A percentile compares a stretch with the other conserved stretches of the same genome.
phyloP scores from a whole-genome alignment of 1,140 invertebrate species.

The Myzus persicae region DNA sequence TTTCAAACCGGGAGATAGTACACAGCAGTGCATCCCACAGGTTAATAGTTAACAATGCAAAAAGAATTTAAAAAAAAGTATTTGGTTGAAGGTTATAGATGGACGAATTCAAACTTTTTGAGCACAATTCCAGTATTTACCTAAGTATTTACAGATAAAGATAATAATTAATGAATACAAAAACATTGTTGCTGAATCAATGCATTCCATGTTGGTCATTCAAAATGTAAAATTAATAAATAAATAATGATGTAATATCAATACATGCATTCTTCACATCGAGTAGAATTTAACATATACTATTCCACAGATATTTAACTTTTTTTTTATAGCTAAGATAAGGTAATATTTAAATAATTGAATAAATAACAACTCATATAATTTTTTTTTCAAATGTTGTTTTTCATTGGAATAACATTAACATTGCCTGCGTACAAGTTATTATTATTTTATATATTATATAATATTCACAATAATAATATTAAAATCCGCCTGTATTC shows the following conservation, averaged over 20 bases:
- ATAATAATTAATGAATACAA: background rate
- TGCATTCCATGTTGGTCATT: background rate
- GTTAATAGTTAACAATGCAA: no score
- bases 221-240: background rate
- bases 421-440: slow-evolving; percentile 56
- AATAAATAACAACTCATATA: slow-evolving; percentile 8
- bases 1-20: no score
- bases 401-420: slow-evolving; percentile 57
- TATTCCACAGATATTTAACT: background rate
- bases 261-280: background rate
- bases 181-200: no score
- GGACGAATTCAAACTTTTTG: background rate
- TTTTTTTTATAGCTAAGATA: background rate
- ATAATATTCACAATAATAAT: slow-evolving; percentile 56
- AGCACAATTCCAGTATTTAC: background rate
- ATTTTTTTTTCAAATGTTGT: slow-evolving; percentile 23
- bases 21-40: no score
- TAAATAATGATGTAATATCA: background rate
- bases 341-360: background rate
- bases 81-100: background rate
- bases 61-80: no score
- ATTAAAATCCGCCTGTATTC: slow-evolving; percentile 57
- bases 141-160: background rate
- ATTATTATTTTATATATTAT: slow-evolving; percentile 55
- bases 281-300: no score